phyloP scores from a whole-genome alignment of 2,888 invertebrate genomes.

The Nymphalis urticae region DNA sequence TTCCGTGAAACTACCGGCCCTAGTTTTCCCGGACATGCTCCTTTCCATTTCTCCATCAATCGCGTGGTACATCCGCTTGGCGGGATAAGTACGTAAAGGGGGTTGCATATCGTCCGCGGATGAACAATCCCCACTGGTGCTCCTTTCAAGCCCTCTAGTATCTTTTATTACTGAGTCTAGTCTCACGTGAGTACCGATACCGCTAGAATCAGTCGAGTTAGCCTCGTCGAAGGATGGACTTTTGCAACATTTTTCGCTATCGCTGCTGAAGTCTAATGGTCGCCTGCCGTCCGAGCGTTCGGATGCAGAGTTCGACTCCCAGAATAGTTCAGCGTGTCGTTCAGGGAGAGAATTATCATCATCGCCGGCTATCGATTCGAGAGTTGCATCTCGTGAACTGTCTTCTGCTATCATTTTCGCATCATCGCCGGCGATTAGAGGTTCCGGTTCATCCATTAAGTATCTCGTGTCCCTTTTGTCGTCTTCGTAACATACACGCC shows the following conservation, averaged over 20 bases:
- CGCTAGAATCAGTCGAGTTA: constrained; percentile 71
- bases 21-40: constrained; percentile 69
- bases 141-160: constrained; percentile 58
- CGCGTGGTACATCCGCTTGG: constrained; percentile 55
- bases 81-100: constrained; percentile 68
- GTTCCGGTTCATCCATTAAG: constrained; percentile 60
- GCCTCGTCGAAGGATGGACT: constrained; percentile 72
- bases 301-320: constrained; percentile 72
- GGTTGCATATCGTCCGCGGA: constrained; percentile 64
- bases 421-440: constrained; percentile 59
- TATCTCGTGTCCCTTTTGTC: constrained; percentile 56
- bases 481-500: constrained; percentile 66
- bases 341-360: constrained; percentile 69
- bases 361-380: constrained; percentile 59
- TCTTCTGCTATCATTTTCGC: constrained; percentile 66
- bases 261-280: constrained; percentile 70
- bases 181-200: constrained; percentile 63
- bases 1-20: constrained; percentile 50
- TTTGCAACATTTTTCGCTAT: constrained; percentile 76
- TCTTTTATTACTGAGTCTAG: constrained; percentile 77
- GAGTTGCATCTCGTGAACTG: constrained; percentile 56
- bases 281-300: constrained; percentile 63
- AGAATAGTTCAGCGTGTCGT: constrained; percentile 67
- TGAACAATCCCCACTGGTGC: constrained; percentile 60
- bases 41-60: constrained; percentile 59